A percentile compares a stretch with the other conserved stretches of the same genome.
phyloP scores from a whole-genome alignment of 1,140 invertebrate species.

The Ptiloglossa arizonensis region DNA sequence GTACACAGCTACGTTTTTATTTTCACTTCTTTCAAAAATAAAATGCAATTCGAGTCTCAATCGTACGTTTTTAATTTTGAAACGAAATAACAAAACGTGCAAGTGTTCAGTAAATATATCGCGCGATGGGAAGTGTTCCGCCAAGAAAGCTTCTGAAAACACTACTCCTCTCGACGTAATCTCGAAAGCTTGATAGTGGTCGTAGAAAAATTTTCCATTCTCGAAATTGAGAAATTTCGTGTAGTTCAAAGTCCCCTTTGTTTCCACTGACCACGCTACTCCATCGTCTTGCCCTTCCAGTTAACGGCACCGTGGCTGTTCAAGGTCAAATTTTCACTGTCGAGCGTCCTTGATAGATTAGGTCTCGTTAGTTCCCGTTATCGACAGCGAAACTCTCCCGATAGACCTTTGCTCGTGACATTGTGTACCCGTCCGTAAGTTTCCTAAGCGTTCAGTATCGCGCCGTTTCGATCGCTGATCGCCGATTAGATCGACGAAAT shows the following conservation, averaged over 20 bases:
- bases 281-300: background rate
- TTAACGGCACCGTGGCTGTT: background rate
- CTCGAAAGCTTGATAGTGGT: background rate
- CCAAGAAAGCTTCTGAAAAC: too few relatives aligned
- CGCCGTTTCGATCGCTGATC: slow-evolving; percentile 24
- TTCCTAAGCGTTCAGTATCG: slow-evolving; percentile 17
- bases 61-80: too few relatives aligned
- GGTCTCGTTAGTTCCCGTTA: slow-evolving; percentile 43
- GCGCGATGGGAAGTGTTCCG: too few relatives aligned
- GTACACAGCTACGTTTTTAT: too few relatives aligned
- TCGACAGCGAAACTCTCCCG: slow-evolving; percentile 21
- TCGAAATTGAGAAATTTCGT: too few relatives aligned
- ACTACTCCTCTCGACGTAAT: too few relatives aligned
- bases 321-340: slow-evolving; percentile 57
- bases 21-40: too few relatives aligned
- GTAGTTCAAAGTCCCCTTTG: too few relatives aligned
- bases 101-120: too few relatives aligned
- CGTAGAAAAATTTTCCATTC: background rate
- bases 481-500: slow-evolving; percentile 30
- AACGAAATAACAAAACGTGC: too few relatives aligned
- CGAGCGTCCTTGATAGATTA: slow-evolving; percentile 48
- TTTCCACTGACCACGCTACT: background rate
- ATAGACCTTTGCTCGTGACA: slow-evolving; percentile 41
- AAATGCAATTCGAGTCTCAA: too few relatives aligned
- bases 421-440: slow-evolving; percentile 6